Evolutionary conservation across 2,113 vertebrate species (phyloP).

Genomic region (Varanus komodoensis): DNA sequence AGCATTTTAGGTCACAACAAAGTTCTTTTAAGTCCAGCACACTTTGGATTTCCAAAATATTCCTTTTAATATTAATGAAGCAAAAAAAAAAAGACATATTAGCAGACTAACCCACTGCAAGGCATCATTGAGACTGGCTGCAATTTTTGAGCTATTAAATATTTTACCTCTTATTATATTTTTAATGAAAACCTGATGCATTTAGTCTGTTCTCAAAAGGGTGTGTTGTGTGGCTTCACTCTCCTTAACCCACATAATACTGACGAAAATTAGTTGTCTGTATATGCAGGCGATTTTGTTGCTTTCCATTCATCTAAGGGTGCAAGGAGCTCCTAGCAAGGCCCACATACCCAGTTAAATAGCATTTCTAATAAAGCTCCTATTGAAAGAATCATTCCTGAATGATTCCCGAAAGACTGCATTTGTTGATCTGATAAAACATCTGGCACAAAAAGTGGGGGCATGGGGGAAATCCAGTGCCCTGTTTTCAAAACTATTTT

Average conservation of each 20-base stretch:
- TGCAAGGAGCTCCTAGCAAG: neutral
- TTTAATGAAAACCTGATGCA: neutral
- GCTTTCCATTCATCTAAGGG: constrained; percentile 11
- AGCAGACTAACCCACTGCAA: neutral
- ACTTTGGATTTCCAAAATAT: neutral
- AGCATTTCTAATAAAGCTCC: neutral
- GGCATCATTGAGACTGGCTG: neutral
- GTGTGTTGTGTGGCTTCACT: neutral
- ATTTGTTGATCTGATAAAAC: constrained; percentile 2
- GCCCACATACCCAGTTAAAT: neutral
- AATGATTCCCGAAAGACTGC: accelerated
- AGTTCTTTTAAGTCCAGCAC: neutral
- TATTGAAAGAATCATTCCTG: neutral
- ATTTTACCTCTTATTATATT: neutral
- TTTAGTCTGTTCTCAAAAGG: neutral
- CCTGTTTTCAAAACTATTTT: neutral
- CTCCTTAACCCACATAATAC: neutral
- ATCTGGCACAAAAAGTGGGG: neutral
- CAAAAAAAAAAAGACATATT: too few species aligned
- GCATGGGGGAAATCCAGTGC: neutral
- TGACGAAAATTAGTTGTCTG: neutral
- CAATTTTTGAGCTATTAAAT: neutral
- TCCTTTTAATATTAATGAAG: neutral
- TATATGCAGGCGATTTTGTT: constrained; percentile 28
- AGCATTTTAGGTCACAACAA: neutral